Percentiles rank a stretch among this genome's conserved stretches.
These are phyloP conservation scores for Latrodectus geometricus DNA, from an alignment of 1,140 invertebrate species.

Conservation along the genomic window DNA sequence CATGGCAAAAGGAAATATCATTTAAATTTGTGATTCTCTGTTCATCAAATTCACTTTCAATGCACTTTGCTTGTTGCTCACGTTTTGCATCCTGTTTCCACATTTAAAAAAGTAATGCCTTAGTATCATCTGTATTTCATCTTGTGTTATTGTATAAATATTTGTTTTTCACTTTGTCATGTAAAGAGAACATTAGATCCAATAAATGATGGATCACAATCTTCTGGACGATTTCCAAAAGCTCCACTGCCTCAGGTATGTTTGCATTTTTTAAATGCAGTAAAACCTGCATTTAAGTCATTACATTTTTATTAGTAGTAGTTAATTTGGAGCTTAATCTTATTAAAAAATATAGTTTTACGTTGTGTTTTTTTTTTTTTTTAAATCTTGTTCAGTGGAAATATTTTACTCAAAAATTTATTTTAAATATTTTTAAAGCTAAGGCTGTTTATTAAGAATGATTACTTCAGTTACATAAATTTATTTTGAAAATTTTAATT, in stretches of 20 bases:
- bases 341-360: not conserved
- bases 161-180: not conserved
- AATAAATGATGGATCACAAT: conserved; percentile 44
- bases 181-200: conserved; percentile 43
- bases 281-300: not conserved
- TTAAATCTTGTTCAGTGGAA: not conserved
- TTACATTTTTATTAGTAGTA: not conserved
- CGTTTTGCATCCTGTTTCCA: not conserved
- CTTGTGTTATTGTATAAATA: not conserved
- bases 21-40: not conserved
- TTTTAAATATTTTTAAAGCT: too few relatives aligned
- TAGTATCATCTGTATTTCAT: not conserved
- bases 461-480: too few relatives aligned
- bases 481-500: too few relatives aligned
- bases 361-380: not conserved
- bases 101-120: not conserved
- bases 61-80: not conserved
- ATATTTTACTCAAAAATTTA: too few relatives aligned
- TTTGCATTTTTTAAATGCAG: not conserved
- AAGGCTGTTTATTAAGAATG: too few relatives aligned
- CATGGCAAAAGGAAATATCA: too few relatives aligned
- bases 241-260: conserved; percentile 47
- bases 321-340: not conserved
- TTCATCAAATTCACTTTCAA: not conserved
- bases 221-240: conserved; percentile 38